Percentiles rank a stretch among this genome's conserved stretches.
These are phyloP conservation scores for Coremacera marginata DNA, from an alignment of 2,888 invertebrate species.

Conservation along the genomic window DNA sequence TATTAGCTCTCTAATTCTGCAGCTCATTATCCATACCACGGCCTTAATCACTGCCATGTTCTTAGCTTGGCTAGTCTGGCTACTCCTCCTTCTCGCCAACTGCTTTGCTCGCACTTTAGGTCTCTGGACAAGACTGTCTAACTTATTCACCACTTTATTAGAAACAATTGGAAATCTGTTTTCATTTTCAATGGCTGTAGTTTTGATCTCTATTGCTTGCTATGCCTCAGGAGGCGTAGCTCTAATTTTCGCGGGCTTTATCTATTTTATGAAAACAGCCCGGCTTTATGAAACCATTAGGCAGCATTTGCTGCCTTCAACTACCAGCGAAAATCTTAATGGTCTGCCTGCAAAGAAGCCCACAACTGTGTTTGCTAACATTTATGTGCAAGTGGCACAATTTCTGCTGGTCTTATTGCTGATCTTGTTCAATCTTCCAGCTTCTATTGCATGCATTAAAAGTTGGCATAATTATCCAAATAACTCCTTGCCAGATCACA, in stretches of 20 bases:
- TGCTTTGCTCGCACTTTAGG: neutral
- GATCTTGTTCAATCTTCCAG: conserved; percentile 78
- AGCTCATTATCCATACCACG: conserved; percentile 57
- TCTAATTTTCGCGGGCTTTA: neutral
- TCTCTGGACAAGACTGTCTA: neutral
- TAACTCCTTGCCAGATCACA: conserved; percentile 18
- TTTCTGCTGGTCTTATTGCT: conserved; percentile 78
- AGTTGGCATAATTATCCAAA: conserved; percentile 69
- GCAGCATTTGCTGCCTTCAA: neutral
- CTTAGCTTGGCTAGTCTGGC: conserved; percentile 52
- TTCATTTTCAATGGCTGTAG: neutral
- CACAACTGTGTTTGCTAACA: conserved; percentile 60
- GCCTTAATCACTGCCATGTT: conserved; percentile 58
- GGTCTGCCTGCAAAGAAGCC: too few species aligned
- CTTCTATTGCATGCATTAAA: conserved; percentile 83
- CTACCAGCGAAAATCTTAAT: conserved; percentile 40
- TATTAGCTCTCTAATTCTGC: conserved; percentile 51
- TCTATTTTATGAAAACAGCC: neutral
- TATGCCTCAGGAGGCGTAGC: conserved; percentile 4
- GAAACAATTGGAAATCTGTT: neutral
- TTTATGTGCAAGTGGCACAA: conserved; percentile 81
- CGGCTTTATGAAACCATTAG: neutral
- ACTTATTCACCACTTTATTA: neutral
- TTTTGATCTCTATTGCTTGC: neutral
- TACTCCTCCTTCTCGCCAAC: neutral